Evolutionary conservation across 2,797 vertebrate genomes (phyloP), one percentile per base, ranked within the genome.

Genomic region (Oreortyx pictus): DNA sequence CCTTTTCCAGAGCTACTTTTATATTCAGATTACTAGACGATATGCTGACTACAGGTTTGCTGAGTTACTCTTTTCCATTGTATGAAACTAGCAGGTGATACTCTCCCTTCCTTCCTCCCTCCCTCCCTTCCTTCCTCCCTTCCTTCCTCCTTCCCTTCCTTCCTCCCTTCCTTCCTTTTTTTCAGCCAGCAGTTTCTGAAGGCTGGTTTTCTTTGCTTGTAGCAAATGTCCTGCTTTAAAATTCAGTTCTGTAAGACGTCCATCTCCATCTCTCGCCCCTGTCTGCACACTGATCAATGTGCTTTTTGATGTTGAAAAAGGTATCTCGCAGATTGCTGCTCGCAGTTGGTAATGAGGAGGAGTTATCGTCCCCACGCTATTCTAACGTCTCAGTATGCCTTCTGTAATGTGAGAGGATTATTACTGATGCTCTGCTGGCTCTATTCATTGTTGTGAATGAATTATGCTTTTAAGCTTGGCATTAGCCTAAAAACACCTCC

Each of bases 321-420:
- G 46, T 47, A 39, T 35, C 62, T 90, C 81, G 14, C 82, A 80
- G 96, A 94, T 86, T 86, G 71, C 78, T 88, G 91, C 92, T 93
- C 31, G 1, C 88, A 33, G 72, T 88, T 65, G 94, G 54, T 93
- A 91, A 88, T 50, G 86, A 95, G 93, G 86, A 95, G 84, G 79
- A 85, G 70, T 93, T 89, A 72, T 59, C 11, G 2, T 75, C 82
- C 33, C 75, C 0, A 16, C 67, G 73, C 78, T 93, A 70, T 87
- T 93, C 73, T 84, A 70, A 70, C 9, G 8, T 79, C 85, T 78
- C 78, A 62, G 35, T 78, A 35, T 61, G 90, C 65, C 79, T 72
- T 91, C 94, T 91, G 85, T 93, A 95, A 95, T 56, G 62, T 91
- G 92, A 95, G 93, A 83, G 82, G 89, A 94, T 96, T 94, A 92